These are phyloP conservation scores for Vombatus ursinus DNA, from an alignment of 2,113 vertebrate species.

Conservation along the genomic window DNA sequence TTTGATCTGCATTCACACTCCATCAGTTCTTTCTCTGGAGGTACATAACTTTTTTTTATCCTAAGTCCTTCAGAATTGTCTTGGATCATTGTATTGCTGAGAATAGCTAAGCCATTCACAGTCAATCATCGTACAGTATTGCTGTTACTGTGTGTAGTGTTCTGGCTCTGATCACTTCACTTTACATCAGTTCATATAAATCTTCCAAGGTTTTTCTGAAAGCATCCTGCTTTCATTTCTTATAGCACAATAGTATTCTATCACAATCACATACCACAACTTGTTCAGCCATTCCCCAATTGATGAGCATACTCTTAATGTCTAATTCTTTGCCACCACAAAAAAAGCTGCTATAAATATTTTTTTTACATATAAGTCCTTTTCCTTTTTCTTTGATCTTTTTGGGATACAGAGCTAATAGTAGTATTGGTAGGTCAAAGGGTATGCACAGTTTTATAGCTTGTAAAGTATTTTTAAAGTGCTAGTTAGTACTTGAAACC, in stretches of 20 bases:
- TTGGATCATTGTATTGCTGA: not conserved
- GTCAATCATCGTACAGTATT: not conserved
- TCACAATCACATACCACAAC: not conserved
- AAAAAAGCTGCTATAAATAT: not conserved
- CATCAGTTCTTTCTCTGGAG: too few relatives aligned
- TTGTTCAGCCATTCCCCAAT: not conserved
- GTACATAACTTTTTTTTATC: not conserved
- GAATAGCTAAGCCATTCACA: not conserved
- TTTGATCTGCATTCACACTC: too few relatives aligned
- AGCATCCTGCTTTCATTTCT: not conserved
- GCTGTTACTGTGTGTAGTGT: not conserved
- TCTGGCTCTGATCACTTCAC: too few relatives aligned
- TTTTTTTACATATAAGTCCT: not conserved
- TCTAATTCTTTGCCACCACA: not conserved
- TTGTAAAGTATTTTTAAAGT: too few relatives aligned
- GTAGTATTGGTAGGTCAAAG: too few relatives aligned
- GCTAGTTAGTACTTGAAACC: too few relatives aligned
- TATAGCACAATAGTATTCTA: not conserved
- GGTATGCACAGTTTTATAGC: too few relatives aligned
- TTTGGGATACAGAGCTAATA: not conserved
- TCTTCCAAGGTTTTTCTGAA: not conserved
- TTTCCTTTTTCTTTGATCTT: not conserved
- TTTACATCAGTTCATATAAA: too few relatives aligned
- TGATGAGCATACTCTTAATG: not conserved
- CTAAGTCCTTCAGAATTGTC: not conserved